Evolutionary conservation across 2,797 vertebrate genomes (phyloP).

Genomic region (Lophotriccus pileatus): DNA sequence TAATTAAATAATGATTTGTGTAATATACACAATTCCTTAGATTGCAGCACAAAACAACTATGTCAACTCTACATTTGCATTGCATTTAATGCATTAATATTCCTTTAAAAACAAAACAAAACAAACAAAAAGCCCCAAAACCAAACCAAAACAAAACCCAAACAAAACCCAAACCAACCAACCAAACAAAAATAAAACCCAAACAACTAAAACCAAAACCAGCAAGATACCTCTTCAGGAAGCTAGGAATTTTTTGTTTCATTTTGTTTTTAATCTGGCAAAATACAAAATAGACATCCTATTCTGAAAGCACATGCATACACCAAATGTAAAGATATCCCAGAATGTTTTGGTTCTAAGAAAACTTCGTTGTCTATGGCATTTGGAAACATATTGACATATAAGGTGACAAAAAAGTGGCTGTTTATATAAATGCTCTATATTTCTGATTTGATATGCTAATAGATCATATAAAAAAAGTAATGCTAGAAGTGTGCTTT

Average conservation of each 20-base stretch:
- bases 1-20: neutral
- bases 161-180: too few species aligned
- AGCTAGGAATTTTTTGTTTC: neutral
- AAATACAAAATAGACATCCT: neutral
- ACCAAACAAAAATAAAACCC: too few species aligned
- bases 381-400: neutral
- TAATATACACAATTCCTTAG: neutral
- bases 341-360: neutral
- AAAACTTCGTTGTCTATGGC: neutral
- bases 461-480: neutral
- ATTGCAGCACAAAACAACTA: neutral
- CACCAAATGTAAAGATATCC: neutral
- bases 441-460: neutral
- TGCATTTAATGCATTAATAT: neutral
- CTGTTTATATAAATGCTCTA: neutral
- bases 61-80: neutral
- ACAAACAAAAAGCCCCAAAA: too few species aligned
- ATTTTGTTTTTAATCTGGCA: neutral
- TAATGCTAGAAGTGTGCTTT: neutral
- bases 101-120: neutral
- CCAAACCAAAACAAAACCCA: too few species aligned
- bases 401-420: neutral
- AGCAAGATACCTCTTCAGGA: neutral
- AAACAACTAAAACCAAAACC: neutral
- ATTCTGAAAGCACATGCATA: neutral